Evolutionary conservation across 1,140 invertebrate species (phyloP).

Genomic region (Drosophila melanica): DNA sequence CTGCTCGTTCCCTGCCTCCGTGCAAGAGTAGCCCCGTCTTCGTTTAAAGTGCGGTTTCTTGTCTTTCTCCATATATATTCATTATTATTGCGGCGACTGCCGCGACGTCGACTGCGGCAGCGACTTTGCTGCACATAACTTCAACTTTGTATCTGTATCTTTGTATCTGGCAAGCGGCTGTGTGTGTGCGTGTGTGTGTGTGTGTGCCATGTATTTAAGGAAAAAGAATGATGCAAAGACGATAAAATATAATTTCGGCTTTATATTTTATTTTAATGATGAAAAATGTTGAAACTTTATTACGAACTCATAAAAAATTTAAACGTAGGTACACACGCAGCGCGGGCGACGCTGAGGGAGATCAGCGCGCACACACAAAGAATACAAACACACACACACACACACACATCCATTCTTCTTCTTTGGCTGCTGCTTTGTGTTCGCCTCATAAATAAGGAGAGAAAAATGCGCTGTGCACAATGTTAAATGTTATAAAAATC

Average conservation of each 20-base stretch:
- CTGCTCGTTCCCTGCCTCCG: slow-evolving; percentile 14
- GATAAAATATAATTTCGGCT: slow-evolving; percentile 84
- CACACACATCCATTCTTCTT: slow-evolving; percentile 25
- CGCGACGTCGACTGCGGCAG: slow-evolving; percentile 34
- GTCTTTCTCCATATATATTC: slow-evolving; percentile 81
- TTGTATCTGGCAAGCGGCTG: slow-evolving; percentile 59
- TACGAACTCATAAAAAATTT: slow-evolving; percentile 83
- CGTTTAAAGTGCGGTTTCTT: slow-evolving; percentile 81
- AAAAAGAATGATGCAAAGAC: slow-evolving; percentile 82
- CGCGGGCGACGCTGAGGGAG: slow-evolving; percentile 18
- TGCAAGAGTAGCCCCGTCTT: slow-evolving; percentile 61
- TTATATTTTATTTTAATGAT: slow-evolving; percentile 84
- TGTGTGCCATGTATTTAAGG: slow-evolving; percentile 75
- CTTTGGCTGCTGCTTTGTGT: slow-evolving; percentile 25
- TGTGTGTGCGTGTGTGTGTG: slow-evolving; percentile 44
- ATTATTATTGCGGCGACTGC: slow-evolving; percentile 77
- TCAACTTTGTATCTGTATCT: slow-evolving; percentile 81
- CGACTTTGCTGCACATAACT: slow-evolving; percentile 70
- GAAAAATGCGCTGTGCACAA: slow-evolving; percentile 63
- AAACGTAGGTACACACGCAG: slow-evolving; percentile 72
- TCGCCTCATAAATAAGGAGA: slow-evolving; percentile 67
- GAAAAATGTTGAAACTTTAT: slow-evolving; percentile 84
- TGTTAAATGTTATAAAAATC: slow-evolving; percentile 76
- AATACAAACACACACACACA: slow-evolving; percentile 34
- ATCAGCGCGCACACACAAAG: slow-evolving; percentile 52